Percentiles rank a stretch among this genome's conserved stretches.
Conservation (phyloP, 1,140 invertebrate genomes). For the Procambarus virginalis region DNA sequence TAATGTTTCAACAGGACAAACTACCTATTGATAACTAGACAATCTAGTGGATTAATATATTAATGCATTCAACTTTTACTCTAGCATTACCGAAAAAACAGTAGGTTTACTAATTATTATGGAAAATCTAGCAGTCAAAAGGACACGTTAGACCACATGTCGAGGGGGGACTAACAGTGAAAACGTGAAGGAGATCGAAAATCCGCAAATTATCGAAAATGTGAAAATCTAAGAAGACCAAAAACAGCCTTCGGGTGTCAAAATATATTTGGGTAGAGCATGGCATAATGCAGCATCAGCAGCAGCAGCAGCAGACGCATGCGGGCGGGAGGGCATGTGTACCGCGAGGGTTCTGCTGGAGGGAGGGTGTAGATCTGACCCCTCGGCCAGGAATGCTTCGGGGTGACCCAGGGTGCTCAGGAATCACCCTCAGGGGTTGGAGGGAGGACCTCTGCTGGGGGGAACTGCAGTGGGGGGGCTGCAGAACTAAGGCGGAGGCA, state of each 20-base stretch:
- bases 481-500: conserved; percentile 40
- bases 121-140: conserved; percentile 47
- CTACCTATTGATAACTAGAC: conserved; percentile 33
- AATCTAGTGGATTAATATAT: conserved; percentile 26
- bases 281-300: conserved; percentile 47
- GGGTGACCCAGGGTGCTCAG: conserved; percentile 38
- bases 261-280: conserved; percentile 43
- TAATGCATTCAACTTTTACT: conserved; percentile 42
- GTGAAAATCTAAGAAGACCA: conserved; percentile 57
- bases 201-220: conserved; percentile 51
- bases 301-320: conserved; percentile 58
- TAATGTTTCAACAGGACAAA: conserved; percentile 30
- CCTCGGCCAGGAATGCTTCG: conserved; percentile 38
- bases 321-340: conserved; percentile 45
- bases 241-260: conserved; percentile 53
- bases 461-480: conserved; percentile 40
- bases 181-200: conserved; percentile 52
- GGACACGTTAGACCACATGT: neutral
- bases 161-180: conserved; percentile 11
- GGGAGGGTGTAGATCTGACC: conserved; percentile 50
- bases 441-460: conserved; percentile 49
- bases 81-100: conserved; percentile 40
- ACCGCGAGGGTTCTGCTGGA: conserved; percentile 47
- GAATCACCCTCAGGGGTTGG: conserved; percentile 51
- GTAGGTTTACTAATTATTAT: conserved; percentile 22